Conservation (phyloP, 1,140 invertebrate species). For the Drosophila cardini region DNA sequence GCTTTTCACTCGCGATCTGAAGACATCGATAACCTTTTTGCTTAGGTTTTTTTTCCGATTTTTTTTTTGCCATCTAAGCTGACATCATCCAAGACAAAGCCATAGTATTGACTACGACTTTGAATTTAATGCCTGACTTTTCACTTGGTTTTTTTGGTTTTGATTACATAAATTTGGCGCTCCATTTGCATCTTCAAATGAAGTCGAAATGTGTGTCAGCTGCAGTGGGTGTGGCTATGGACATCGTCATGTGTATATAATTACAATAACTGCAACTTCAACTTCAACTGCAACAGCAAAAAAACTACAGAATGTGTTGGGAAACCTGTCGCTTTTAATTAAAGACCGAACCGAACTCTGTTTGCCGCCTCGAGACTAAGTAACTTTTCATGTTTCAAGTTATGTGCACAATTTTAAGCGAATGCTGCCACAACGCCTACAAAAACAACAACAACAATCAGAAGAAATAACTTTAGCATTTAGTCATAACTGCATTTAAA, state of each 20-base stretch:
- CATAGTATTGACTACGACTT: slow-evolving; percentile 41
- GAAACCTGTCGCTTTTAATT: slow-evolving; percentile 83
- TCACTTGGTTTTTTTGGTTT: slow-evolving; percentile 54
- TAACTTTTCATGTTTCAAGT: slow-evolving; percentile 80
- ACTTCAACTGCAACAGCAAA: slow-evolving; percentile 68
- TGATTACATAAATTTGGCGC: slow-evolving; percentile 81
- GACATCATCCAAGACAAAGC: slow-evolving; percentile 72
- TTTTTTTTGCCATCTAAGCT: slow-evolving; percentile 38
- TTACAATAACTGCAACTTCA: slow-evolving; percentile 77
- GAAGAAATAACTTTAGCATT: slow-evolving; percentile 75
- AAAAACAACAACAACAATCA: slow-evolving; percentile 49
- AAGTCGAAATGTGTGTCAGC: slow-evolving; percentile 56
- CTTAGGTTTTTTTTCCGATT: slow-evolving; percentile 22
- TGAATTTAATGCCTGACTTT: slow-evolving; percentile 23
- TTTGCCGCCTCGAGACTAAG: slow-evolving; percentile 55
- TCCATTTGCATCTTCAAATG: slow-evolving; percentile 79
- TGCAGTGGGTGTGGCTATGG: slow-evolving; percentile 44
- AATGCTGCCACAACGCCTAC: slow-evolving; percentile 44
- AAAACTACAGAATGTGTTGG: slow-evolving; percentile 53
- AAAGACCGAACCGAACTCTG: slow-evolving; percentile 71
- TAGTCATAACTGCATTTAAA: slow-evolving; percentile 82
- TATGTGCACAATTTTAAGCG: slow-evolving; percentile 80
- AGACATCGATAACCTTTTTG: slow-evolving; percentile 74
- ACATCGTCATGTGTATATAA: slow-evolving; percentile 60
- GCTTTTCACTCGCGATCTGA: slow-evolving; percentile 66